These are phyloP conservation scores for Amblyjoppa proteus DNA, from an alignment of 2,888 invertebrate genomes.

Conservation along the genomic window DNA sequence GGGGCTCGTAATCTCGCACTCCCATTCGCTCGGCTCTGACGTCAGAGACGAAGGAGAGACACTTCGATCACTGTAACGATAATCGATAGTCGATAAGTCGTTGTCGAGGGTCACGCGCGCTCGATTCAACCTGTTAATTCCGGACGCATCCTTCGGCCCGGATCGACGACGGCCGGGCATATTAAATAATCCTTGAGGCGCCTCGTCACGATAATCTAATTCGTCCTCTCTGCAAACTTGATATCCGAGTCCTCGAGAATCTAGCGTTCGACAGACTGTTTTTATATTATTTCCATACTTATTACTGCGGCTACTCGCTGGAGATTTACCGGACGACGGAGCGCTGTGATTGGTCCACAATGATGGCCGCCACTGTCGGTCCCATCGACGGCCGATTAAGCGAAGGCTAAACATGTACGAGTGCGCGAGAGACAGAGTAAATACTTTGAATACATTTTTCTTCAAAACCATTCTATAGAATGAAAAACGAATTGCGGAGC, in stretches of 20 bases:
- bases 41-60: background rate
- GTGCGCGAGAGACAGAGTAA: too few relatives aligned
- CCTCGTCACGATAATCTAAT: slow-evolving; percentile 31
- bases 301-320: too few relatives aligned
- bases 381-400: background rate
- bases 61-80: background rate
- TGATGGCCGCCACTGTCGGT: background rate
- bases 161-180: background rate
- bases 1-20: background rate
- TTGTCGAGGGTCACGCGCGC: background rate
- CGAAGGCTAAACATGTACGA: too few relatives aligned
- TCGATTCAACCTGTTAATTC: background rate
- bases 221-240: slow-evolving; percentile 47
- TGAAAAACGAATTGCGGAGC: too few relatives aligned
- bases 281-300: background rate
- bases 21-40: background rate
- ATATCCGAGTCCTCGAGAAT: slow-evolving; percentile 36
- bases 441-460: too few relatives aligned
- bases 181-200: slow-evolving; percentile 41
- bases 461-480: too few relatives aligned
- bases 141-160: background rate
- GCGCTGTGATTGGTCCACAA: background rate
- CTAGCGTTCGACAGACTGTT: slow-evolving; percentile 1
- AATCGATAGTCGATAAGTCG: background rate
- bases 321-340: too few relatives aligned